Evolutionary conservation across 2,113 vertebrate genomes (phyloP).

Genomic region (Eubucco bourcierii): DNA sequence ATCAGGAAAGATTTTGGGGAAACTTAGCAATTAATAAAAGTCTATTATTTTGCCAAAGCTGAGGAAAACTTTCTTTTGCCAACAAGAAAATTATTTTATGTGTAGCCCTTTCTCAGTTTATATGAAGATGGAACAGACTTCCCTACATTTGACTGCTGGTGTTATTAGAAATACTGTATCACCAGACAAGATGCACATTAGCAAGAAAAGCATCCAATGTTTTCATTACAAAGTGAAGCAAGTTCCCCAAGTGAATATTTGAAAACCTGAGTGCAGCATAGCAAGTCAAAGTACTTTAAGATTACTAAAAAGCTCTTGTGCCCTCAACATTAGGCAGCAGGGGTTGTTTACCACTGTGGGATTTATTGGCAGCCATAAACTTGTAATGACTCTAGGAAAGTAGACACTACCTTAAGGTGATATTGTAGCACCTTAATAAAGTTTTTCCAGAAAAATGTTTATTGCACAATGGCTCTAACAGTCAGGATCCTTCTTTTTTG

Average conservation of each 20-base stretch:
- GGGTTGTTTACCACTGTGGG: not conserved
- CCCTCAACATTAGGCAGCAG: not conserved
- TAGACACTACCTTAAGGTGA: not conserved
- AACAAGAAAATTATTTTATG: not conserved
- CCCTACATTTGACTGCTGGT: not conserved
- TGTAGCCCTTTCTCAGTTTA: not conserved
- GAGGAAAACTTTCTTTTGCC: constrained; percentile 1
- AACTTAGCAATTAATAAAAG: constrained; percentile 1
- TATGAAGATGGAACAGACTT: not conserved
- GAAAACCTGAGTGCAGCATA: not conserved
- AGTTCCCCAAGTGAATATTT: not conserved
- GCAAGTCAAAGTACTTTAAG: not conserved
- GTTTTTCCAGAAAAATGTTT: not conserved
- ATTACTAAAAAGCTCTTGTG: not conserved
- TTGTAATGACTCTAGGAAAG: not conserved
- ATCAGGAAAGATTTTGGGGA: constrained; percentile 1
- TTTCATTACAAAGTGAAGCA: not conserved
- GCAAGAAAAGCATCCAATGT: not conserved
- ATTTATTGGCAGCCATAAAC: not conserved
- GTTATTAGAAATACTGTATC: not conserved
- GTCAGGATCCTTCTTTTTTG: not conserved
- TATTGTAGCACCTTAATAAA: not conserved
- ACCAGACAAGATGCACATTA: not conserved
- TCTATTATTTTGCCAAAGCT: not conserved
- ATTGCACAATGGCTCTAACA: not conserved